Evolutionary conservation across 2,888 invertebrate genomes (phyloP).

Genomic region (Patella ulyssiponensis): DNA sequence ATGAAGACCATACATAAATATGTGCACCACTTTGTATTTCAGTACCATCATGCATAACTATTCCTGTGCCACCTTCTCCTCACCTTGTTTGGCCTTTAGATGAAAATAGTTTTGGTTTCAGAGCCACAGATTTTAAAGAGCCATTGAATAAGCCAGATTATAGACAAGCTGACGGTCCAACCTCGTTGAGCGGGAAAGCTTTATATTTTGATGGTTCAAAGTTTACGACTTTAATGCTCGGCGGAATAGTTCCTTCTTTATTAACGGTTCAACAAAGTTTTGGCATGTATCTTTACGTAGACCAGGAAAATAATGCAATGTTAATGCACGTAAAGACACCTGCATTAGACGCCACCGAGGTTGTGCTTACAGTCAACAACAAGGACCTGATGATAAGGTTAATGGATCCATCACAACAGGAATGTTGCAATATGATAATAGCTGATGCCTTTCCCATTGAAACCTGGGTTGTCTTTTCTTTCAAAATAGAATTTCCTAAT

Average conservation of each 20-base stretch:
- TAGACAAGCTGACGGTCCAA: neutral
- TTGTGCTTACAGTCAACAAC: neutral
- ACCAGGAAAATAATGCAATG: neutral
- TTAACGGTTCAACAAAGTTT: neutral
- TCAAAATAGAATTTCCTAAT: neutral
- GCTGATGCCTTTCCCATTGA: neutral
- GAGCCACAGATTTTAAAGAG: neutral
- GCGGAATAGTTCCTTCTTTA: neutral
- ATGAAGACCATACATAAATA: too few species aligned
- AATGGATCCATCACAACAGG: neutral
- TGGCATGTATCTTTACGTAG: neutral
- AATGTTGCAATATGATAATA: neutral
- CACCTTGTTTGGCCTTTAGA: neutral
- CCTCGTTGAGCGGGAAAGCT: neutral
- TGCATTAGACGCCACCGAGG: neutral
- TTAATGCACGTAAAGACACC: neutral
- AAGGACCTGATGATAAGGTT: neutral
- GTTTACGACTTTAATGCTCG: neutral
- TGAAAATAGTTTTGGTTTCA: neutral
- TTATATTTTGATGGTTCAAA: neutral
- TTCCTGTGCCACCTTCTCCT: neutral
- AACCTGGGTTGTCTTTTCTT: neutral
- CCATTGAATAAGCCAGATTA: neutral
- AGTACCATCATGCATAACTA: neutral
- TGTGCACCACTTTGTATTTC: neutral